These are phyloP conservation scores for Mongoloraphidia duomilia DNA, from an alignment of 2,888 invertebrate species.

Conservation along the genomic window DNA sequence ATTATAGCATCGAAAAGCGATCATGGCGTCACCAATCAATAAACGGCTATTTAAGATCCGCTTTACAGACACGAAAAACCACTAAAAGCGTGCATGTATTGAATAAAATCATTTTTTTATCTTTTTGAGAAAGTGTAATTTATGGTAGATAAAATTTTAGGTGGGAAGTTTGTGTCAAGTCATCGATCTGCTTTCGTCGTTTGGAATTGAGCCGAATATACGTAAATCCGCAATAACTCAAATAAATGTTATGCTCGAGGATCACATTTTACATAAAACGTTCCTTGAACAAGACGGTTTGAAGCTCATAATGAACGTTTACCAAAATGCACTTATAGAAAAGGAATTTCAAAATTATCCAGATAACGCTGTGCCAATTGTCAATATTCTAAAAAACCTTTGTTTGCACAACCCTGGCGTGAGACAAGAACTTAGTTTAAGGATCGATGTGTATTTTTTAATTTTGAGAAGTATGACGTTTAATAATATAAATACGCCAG, in stretches of 20 bases:
- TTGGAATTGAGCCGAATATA: constrained; percentile 44
- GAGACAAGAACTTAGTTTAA: constrained; percentile 39
- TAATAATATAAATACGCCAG: too few relatives aligned
- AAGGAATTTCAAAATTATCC: constrained; percentile 34
- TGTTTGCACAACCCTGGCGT: constrained; percentile 38
- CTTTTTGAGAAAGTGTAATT: not conserved
- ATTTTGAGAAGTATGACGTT: constrained; percentile 31
- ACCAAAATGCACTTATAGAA: constrained; percentile 30
- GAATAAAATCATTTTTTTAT: not conserved
- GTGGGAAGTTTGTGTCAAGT: constrained; percentile 33
- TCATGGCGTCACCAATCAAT: too few relatives aligned
- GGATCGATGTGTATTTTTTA: constrained; percentile 30
- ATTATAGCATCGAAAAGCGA: too few relatives aligned
- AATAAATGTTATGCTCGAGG: constrained; percentile 49
- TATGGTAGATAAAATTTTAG: constrained; percentile 21
- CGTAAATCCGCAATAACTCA: constrained; percentile 53
- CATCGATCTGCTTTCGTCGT: constrained; percentile 26
- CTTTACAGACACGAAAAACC: too few relatives aligned
- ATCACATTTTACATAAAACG: constrained; percentile 41
- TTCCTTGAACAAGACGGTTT: constrained; percentile 45
- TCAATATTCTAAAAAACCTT: constrained; percentile 33
- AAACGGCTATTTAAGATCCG: too few relatives aligned
- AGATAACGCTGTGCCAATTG: constrained; percentile 34
- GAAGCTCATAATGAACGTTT: constrained; percentile 31
- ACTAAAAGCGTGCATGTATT: too few relatives aligned